phyloP scores from a whole-genome alignment of 2,113 vertebrate species.

The Nothobranchius furzeri region DNA sequence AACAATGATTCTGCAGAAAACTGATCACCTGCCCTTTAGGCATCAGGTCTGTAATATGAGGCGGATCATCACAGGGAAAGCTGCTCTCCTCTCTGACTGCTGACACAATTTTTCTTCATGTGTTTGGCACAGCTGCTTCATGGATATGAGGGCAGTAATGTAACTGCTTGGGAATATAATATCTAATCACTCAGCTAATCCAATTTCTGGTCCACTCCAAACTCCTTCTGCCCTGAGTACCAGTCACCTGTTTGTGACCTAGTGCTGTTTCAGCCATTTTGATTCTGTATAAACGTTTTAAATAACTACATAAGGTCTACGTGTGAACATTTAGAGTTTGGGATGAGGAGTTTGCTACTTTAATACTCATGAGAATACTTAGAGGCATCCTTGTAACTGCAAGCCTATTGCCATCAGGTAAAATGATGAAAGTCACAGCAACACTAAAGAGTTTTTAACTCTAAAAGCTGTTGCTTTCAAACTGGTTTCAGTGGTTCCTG shows the following conservation, averaged over 20 bases:
- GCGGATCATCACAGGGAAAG: conserved; percentile 15
- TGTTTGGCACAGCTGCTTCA: conserved; percentile 59
- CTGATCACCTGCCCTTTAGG: conserved; percentile 1
- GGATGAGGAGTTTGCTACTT: no score
- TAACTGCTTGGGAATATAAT: conserved; percentile 46
- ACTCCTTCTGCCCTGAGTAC: conserved; percentile 19
- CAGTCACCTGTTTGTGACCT: conserved; percentile 29
- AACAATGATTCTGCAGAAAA: not conserved
- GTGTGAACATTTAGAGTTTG: no score
- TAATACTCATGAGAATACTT: no score
- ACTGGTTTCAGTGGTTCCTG: no score
- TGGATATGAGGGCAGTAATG: conserved; percentile 53
- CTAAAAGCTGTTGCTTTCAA: no score
- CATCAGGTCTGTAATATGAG: not conserved
- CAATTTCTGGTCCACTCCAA: conserved; percentile 34
- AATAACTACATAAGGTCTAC: no score
- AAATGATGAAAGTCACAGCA: no score
- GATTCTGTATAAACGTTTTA: no score
- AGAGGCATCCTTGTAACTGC: no score
- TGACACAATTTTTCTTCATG: conserved; percentile 27
- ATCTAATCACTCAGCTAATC: conserved; percentile 46
- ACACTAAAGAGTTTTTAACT: no score
- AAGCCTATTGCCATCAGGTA: no score
- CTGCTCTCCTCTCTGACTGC: conserved; percentile 23
- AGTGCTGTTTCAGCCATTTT: not conserved